Conservation (phyloP, 2,797 vertebrate species). For the Monodelphis domestica region DNA sequence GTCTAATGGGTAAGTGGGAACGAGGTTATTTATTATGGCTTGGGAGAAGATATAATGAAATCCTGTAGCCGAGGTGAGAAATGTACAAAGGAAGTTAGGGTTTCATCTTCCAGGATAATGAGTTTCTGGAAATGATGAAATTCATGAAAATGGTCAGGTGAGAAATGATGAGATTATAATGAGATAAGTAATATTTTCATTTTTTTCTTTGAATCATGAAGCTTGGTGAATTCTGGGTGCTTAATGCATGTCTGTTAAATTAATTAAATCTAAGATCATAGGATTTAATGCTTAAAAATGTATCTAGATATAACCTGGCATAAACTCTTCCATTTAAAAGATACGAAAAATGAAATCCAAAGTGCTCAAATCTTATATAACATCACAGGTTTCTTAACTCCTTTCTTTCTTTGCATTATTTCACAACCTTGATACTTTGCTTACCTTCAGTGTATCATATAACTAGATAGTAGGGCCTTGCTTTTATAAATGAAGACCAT, state of each 20-base stretch:
- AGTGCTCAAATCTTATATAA: neutral
- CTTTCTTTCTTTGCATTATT: neutral
- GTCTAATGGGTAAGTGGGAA: neutral
- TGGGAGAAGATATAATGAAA: neutral
- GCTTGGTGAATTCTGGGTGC: neutral
- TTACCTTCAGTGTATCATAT: neutral
- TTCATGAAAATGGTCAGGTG: neutral
- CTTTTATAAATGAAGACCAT: too few relatives aligned
- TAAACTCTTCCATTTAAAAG: neutral
- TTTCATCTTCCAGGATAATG: neutral
- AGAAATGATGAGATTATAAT: neutral
- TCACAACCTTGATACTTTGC: neutral
- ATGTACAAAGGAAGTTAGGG: neutral
- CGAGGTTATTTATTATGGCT: neutral
- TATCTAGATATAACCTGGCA: neutral
- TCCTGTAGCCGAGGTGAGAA: accelerated
- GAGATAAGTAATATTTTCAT: neutral
- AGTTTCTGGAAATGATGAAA: neutral
- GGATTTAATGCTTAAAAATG: neutral
- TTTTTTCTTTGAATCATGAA: neutral
- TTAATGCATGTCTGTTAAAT: neutral
- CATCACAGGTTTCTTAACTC: neutral
- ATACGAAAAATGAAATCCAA: neutral
- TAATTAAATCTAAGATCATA: neutral
- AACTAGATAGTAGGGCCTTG: neutral